Base-by-base conservation (phyloP, 1,140 invertebrate species). In the Telenomus remus region DNA sequence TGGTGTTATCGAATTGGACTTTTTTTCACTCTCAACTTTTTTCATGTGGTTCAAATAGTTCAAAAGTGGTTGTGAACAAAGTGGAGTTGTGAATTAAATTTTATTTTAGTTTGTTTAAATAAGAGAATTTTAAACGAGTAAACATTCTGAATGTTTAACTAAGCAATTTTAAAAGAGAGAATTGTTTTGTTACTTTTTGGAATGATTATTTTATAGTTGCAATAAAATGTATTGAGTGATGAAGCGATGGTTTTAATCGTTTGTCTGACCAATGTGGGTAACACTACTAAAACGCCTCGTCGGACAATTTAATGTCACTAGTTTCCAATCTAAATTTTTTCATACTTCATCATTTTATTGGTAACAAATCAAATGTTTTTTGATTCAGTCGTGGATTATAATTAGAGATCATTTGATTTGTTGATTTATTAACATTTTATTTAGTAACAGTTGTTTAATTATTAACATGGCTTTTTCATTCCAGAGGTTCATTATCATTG, bases 401-500 rank as follows among this genome's bases (percentile, higher is more conserved):
- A 6, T 27, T 27, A 3, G 6, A 3, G 19, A 6, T 6, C 6
- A 3, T 1, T 27, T 27, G 19, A 6, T 27, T 27, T 6, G 19
- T 27, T 27, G 1, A 27, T 27, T 27, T 27, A 27, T 27, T 27
- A 27, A 27, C 19, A 27, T 27, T 27, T 27, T 1, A 3, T 27
- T 27, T 27, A 6, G 19, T n/a, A n/a, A n/a, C n/a, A n/a, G n/a
- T n/a, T n/a, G n/a, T 35, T 35, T 6, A 5, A 35, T 5, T 35
- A 35, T 6, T 6, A 35, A 35, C 34, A 35, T 10, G 5, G 10
- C 10, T 33, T 72, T 79, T 78, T 8, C 74, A 82, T 84, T 53
- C 80, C 16, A 81, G 56, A 56, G 77, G 19, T 27, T 27, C 47
- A 35, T 50, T 81, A 16, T 37, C 83, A 53, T 46, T 86, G 59